Evolutionary conservation across 2,888 invertebrate genomes (phyloP).

Genomic region (Campoplex nolae): DNA sequence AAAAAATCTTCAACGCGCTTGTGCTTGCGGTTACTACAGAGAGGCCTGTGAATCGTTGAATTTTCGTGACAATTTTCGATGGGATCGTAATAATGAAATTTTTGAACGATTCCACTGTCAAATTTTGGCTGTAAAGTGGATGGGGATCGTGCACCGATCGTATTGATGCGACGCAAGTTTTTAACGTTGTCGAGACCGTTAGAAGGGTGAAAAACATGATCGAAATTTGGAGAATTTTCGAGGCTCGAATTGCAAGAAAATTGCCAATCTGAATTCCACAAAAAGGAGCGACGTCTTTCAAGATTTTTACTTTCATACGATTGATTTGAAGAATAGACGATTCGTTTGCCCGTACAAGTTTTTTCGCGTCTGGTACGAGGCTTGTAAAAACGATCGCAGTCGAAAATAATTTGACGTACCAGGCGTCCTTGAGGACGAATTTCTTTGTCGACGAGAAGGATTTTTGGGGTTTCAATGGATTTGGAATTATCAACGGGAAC

Average conservation of each 20-base stretch:
- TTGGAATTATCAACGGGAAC: slow-evolving; percentile 57
- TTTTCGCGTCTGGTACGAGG: slow-evolving; percentile 81
- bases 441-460: slow-evolving; percentile 57
- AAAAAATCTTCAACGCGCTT: slow-evolving; percentile 49
- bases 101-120: slow-evolving; percentile 64
- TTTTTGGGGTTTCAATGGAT: slow-evolving; percentile 36
- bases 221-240: slow-evolving; percentile 14
- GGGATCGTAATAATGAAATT: slow-evolving; percentile 42
- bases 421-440: slow-evolving; percentile 73
- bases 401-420: slow-evolving; percentile 82
- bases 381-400: slow-evolving; percentile 84
- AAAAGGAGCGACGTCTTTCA: slow-evolving; percentile 71
- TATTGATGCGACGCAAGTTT: slow-evolving; percentile 65
- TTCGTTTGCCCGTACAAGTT: slow-evolving; percentile 82
- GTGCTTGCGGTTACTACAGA: neutral
- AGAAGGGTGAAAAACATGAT: slow-evolving; percentile 60
- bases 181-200: slow-evolving; percentile 50
- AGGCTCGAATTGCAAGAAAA: slow-evolving; percentile 62
- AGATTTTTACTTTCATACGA: slow-evolving; percentile 56
- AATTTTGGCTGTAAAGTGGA: slow-evolving; percentile 5
- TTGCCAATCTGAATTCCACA: slow-evolving; percentile 74
- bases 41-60: slow-evolving; percentile 25
- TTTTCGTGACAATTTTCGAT: slow-evolving; percentile 17
- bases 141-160: slow-evolving; percentile 64
- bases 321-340: slow-evolving; percentile 75